Percentiles rank a stretch among this genome's conserved stretches.
Conservation (phyloP, 53 echinoderm and acorn worm species). For the Luidia sarsii region DNA sequence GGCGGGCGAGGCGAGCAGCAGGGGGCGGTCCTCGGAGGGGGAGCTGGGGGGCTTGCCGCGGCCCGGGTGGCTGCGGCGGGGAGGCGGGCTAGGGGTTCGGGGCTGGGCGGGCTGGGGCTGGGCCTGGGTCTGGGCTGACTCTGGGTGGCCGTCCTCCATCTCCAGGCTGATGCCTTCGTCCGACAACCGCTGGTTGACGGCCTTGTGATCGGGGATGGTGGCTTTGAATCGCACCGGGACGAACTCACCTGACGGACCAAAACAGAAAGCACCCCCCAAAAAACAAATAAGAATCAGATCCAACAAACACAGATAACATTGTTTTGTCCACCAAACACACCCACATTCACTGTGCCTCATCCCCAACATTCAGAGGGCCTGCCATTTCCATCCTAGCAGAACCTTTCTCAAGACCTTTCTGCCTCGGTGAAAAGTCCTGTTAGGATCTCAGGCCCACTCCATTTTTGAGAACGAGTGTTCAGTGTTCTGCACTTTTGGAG, state of each 20-base stretch:
- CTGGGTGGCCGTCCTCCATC: constrained; percentile 50
- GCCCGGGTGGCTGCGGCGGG: background rate
- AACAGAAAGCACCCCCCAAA: background rate
- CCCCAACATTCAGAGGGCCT: no score
- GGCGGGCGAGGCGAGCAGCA: constrained; percentile 27
- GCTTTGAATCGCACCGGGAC: constrained; percentile 25
- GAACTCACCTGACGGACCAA: constrained; percentile 17
- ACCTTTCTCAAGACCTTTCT: no score
- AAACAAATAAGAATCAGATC: no score
- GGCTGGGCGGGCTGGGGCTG: background rate
- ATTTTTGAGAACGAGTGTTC: no score
- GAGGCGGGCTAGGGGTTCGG: constrained; percentile 2
- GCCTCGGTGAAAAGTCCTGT: no score
- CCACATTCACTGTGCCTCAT: background rate
- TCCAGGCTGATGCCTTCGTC: constrained; percentile 89
- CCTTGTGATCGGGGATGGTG: constrained; percentile 1
- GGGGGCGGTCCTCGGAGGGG: constrained; percentile 22
- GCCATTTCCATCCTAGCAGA: no score
- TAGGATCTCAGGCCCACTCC: no score
- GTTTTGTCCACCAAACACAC: background rate
- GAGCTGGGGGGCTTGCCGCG: background rate
- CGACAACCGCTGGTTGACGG: constrained; percentile 41
- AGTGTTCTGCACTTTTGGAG: no score
- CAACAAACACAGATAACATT: no score
- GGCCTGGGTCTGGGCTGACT: no score